A percentile compares a stretch with the other conserved stretches of the same genome.
These are phyloP conservation scores for Todiramphus saurophagus DNA, from an alignment of 2,113 vertebrate species.

Conservation along the genomic window DNA sequence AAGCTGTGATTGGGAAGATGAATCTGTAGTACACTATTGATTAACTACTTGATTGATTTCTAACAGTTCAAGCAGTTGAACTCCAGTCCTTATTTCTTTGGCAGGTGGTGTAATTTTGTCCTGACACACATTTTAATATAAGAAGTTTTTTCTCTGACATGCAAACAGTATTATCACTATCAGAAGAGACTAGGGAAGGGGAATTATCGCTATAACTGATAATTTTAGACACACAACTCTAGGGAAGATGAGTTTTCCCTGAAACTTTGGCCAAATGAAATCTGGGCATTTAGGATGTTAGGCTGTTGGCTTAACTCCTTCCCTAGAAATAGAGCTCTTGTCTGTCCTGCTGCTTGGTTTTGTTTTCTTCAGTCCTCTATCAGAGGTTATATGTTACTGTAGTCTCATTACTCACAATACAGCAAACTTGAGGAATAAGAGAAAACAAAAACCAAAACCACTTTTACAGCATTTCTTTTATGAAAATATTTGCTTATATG, in stretches of 20 bases:
- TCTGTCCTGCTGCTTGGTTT: background rate
- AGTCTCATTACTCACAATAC: background rate
- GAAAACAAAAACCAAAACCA: fast-evolving
- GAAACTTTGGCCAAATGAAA: background rate
- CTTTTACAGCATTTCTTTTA: background rate
- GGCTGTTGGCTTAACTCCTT: background rate
- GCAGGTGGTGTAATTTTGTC: background rate
- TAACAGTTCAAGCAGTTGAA: background rate
- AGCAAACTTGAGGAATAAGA: background rate
- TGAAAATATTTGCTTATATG: background rate
- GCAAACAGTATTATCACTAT: background rate
- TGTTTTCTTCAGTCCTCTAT: background rate
- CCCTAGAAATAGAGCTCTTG: background rate
- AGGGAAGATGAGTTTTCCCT: background rate
- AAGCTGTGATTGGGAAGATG: slow-evolving; percentile 15
- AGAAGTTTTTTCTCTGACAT: background rate
- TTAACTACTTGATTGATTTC: background rate
- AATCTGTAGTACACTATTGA: background rate
- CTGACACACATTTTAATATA: background rate
- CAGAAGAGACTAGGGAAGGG: background rate
- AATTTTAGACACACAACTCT: background rate
- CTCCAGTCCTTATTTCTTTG: background rate
- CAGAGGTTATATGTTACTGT: background rate
- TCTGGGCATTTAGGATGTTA: background rate
- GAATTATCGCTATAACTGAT: background rate